Evolutionary conservation across 1,140 invertebrate genomes (phyloP).

Genomic region (Magallana gigas): DNA sequence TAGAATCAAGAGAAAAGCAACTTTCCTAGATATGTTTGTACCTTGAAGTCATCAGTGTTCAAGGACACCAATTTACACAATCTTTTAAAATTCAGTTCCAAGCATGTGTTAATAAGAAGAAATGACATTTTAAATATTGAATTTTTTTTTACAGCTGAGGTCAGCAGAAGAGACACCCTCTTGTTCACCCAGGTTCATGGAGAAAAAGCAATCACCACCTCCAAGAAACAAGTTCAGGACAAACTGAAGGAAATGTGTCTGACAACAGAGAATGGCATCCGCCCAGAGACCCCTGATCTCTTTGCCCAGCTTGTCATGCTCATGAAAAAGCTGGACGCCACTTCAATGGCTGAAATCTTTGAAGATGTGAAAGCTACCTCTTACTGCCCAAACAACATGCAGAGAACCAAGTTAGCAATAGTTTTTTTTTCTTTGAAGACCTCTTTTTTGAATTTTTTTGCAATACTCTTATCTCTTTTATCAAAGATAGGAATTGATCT

Average conservation of each 20-base stretch:
- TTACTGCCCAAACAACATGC: slow-evolving; percentile 63
- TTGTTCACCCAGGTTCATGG: slow-evolving; percentile 59
- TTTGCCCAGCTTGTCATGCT: slow-evolving; percentile 76
- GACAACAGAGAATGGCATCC: slow-evolving; percentile 63
- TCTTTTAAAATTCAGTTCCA: too few relatives aligned
- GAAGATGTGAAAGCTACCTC: slow-evolving; percentile 57
- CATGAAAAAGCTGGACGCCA: slow-evolving; percentile 62
- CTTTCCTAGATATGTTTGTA: too few relatives aligned
- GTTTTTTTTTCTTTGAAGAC: too few relatives aligned
- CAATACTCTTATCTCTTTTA: too few relatives aligned
- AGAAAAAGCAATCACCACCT: slow-evolving; percentile 32
- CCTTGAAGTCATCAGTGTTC: too few relatives aligned
- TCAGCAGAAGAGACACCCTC: slow-evolving; percentile 56
- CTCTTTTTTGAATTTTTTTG: too few relatives aligned
- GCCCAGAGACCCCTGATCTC: slow-evolving; percentile 74
- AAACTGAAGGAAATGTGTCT: slow-evolving; percentile 69
- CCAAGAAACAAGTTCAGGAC: slow-evolving; percentile 44
- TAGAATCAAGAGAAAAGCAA: too few relatives aligned
- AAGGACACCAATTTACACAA: too few relatives aligned
- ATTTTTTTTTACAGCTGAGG: slow-evolving; percentile 44
- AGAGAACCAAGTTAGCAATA: slow-evolving; percentile 66
- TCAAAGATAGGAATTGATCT: too few relatives aligned
- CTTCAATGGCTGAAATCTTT: slow-evolving; percentile 56
- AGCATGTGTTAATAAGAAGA: too few relatives aligned
- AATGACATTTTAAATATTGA: too few relatives aligned